Evolutionary conservation across 2,888 invertebrate species (phyloP).

Genomic region (Euproctis similis): DNA sequence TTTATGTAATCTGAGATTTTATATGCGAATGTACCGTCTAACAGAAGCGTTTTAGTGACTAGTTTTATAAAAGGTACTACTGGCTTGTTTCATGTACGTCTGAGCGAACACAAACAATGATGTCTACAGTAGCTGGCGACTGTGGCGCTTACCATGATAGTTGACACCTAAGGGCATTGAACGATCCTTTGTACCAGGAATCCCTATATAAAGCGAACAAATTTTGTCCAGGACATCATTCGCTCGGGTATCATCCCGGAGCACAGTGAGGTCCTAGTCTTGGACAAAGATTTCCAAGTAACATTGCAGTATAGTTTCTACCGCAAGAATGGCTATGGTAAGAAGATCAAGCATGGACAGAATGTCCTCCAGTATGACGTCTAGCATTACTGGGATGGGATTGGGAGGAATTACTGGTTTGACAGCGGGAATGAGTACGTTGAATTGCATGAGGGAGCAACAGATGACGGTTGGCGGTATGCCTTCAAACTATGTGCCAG

Average conservation of each 20-base stretch:
- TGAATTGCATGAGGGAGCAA: slow-evolving; percentile 66
- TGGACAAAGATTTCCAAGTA: slow-evolving; percentile 29
- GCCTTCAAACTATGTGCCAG: slow-evolving; percentile 72
- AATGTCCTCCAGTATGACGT: slow-evolving; percentile 72
- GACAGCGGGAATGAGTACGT: slow-evolving; percentile 60
- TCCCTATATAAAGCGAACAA: slow-evolving; percentile 47
- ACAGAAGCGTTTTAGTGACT: slow-evolving; percentile 15
- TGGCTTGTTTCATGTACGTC: slow-evolving; percentile 39
- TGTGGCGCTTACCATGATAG: slow-evolving; percentile 51
- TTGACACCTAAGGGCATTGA: slow-evolving; percentile 54
- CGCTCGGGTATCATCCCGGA: slow-evolving; percentile 64
- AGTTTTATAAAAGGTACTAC: slow-evolving; percentile 16
- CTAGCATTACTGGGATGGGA: slow-evolving; percentile 72
- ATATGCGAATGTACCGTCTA: slow-evolving; percentile 12
- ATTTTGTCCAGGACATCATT: slow-evolving; percentile 41
- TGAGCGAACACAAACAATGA: slow-evolving; percentile 57
- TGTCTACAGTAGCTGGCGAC: slow-evolving; percentile 37
- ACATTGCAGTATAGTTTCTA: too few relatives aligned
- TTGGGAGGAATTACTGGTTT: slow-evolving; percentile 66
- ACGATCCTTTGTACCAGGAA: slow-evolving; percentile 37
- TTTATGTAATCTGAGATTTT: too few relatives aligned
- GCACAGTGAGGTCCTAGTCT: slow-evolving; percentile 48
- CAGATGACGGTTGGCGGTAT: slow-evolving; percentile 69
- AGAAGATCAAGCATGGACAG: slow-evolving; percentile 68
- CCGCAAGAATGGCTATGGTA: slow-evolving; percentile 54